These are phyloP conservation scores for Hybognathus amarus DNA, from an alignment of 2,797 vertebrate genomes.

Conservation along the genomic window DNA sequence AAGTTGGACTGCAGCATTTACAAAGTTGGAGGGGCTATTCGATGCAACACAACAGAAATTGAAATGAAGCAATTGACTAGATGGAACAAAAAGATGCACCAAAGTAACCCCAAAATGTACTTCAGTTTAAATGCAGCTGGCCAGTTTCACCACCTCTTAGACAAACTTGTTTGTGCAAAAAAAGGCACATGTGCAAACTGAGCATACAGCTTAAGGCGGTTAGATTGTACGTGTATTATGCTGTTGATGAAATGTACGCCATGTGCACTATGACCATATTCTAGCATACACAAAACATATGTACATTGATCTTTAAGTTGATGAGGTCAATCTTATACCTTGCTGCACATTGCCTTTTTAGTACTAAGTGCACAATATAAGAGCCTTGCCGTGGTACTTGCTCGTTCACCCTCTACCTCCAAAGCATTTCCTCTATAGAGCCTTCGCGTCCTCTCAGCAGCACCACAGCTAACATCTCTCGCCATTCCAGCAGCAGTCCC, in stretches of 20 bases:
- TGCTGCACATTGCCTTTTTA: not conserved
- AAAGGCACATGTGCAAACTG: not conserved
- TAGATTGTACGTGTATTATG: not conserved
- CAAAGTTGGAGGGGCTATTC: not conserved
- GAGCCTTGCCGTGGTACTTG: not conserved
- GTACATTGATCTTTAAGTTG: not conserved
- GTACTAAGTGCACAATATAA: not conserved
- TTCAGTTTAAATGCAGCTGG: not conserved
- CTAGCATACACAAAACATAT: not conserved
- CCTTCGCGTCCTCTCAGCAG: not conserved
- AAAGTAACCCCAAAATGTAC: not conserved
- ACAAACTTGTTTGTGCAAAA: not conserved
- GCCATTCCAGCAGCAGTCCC: constrained; percentile 21
- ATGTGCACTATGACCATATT: not conserved
- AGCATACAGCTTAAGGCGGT: not conserved
- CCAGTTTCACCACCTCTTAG: not conserved
- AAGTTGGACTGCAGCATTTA: not conserved
- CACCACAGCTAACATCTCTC: constrained; percentile 14
- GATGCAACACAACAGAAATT: not conserved
- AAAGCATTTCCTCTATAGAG: not conserved
- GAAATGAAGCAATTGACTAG: not conserved
- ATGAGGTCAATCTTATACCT: not conserved
- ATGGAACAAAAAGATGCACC: not conserved
- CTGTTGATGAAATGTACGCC: not conserved
- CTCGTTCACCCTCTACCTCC: not conserved